Base-by-base conservation (phyloP, 64 coral and sea anemone genomes). In the Stylophora pistillata region DNA sequence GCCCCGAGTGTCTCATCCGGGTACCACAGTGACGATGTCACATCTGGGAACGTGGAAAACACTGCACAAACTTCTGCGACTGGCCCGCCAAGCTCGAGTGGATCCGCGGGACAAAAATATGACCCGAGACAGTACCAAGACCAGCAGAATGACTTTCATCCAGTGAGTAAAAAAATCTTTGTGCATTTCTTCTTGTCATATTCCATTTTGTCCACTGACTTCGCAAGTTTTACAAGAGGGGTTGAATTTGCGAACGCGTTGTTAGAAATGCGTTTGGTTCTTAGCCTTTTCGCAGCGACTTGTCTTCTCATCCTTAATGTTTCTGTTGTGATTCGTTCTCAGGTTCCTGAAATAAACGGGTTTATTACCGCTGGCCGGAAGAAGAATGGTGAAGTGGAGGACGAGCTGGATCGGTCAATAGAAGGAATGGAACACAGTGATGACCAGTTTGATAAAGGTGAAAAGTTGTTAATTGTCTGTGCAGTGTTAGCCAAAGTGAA, bases 101-200 rank as follows among this genome's bases (percentile, higher is more conserved):
- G 57, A 26, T 71, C 89, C 65, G 71, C 82, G 20, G 90, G 80
- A 66, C 90, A 92, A 2, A 85, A 92, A 56, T 92, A 92, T 71
- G 90, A 92, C 73, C 90, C 90, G 30, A 78, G 75, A 17, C 90
- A 92, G 72, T 92, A 92, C 26, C 90, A 92, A 85, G 90, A 92
- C 21, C 47, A 58, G 53, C 90, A 86, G 28, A 92, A 79, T 53
- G 82, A 92, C 53, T 92, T 92, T 27, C 81, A 92, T 60, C 90
- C 90, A 55, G 90, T 92, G 64, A 85, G 82, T 59, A 55, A 60
- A 53, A 33, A 15, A 53, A 31, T 16, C 32, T 52, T 21, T 33
- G 73, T 52, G 53, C 37, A 47, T 4, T 7, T 47, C 37, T 47
- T 47, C 37, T 7, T 47, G 37, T 47, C 37, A 47, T 47, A 47